Evolutionary conservation across 2,888 invertebrate genomes (phyloP).

Genomic region (Lingula anatina): DNA sequence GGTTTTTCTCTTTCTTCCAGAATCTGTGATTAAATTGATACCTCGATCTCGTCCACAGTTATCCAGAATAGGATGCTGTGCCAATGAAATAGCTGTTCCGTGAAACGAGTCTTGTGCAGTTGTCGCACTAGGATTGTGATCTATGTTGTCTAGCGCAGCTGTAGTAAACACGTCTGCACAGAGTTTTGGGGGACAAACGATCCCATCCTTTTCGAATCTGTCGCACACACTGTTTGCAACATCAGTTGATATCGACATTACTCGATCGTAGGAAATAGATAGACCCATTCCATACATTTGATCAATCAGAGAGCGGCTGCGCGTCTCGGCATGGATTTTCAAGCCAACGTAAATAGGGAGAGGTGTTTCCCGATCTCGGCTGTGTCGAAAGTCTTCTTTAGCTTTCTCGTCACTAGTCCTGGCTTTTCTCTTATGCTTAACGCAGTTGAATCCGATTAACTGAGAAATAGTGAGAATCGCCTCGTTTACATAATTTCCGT

Average conservation of each 20-base stretch:
- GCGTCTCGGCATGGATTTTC: constrained; percentile 11
- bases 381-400: background rate
- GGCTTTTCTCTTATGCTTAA: background rate
- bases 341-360: constrained; percentile 11
- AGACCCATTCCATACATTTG: constrained; percentile 10
- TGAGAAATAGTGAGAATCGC: constrained; percentile 1
- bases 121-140: constrained; percentile 15
- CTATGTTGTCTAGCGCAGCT: constrained; percentile 15
- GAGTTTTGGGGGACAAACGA: constrained; percentile 13
- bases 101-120: constrained; percentile 15
- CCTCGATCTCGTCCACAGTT: background rate
- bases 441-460: background rate
- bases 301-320: constrained; percentile 12
- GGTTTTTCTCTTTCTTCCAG: background rate
- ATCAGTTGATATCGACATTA: constrained; percentile 10
- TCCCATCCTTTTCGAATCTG: constrained; percentile 4
- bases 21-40: background rate
- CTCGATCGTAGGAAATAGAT: constrained; percentile 14
- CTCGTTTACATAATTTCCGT: background rate
- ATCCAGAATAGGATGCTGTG: constrained; percentile 7
- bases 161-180: constrained; percentile 12
- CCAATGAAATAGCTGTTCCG: constrained; percentile 14
- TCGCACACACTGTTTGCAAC: constrained; percentile 9
- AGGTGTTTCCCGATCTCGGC: constrained; percentile 7
- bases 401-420: background rate